phyloP scores from a whole-genome alignment of 1,140 invertebrate genomes.

The Heliothis subflexa region DNA sequence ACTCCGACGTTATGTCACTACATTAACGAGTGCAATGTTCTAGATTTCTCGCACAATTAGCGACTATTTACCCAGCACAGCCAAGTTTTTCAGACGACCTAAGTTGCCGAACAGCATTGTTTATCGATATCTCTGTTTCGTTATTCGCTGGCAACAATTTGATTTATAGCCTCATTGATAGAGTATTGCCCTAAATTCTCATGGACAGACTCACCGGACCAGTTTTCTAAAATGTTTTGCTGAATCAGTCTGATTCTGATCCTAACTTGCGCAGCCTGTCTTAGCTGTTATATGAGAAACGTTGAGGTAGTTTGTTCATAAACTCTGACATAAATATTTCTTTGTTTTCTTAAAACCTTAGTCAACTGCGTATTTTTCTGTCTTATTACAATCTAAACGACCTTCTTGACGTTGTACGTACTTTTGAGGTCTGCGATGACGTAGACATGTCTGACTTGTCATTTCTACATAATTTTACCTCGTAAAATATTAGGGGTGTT shows the following conservation, averaged over 20 bases:
- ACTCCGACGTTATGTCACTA: constrained; percentile 62
- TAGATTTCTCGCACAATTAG: constrained; percentile 60
- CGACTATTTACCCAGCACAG: constrained; percentile 49
- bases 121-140: constrained; percentile 43
- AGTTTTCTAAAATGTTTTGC: constrained; percentile 66
- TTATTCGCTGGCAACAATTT: constrained; percentile 41
- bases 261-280: constrained; percentile 16
- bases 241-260: constrained; percentile 57
- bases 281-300: neutral
- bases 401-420: constrained; percentile 16
- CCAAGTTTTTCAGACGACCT: constrained; percentile 48
- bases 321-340: constrained; percentile 3
- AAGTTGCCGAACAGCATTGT: constrained; percentile 33
- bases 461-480: constrained; percentile 37
- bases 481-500: constrained; percentile 62
- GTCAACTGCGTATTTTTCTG: neutral
- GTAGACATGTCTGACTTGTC: constrained; percentile 1
- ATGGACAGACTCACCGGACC: constrained; percentile 48
- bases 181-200: constrained; percentile 57
- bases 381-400: constrained; percentile 11
- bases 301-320: neutral
- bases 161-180: constrained; percentile 63
- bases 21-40: constrained; percentile 53
- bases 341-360: constrained; percentile 5
- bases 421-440: constrained; percentile 24